Evolutionary conservation across 2,113 vertebrate species (phyloP).

Genomic region (Mohoua ochrocephala): DNA sequence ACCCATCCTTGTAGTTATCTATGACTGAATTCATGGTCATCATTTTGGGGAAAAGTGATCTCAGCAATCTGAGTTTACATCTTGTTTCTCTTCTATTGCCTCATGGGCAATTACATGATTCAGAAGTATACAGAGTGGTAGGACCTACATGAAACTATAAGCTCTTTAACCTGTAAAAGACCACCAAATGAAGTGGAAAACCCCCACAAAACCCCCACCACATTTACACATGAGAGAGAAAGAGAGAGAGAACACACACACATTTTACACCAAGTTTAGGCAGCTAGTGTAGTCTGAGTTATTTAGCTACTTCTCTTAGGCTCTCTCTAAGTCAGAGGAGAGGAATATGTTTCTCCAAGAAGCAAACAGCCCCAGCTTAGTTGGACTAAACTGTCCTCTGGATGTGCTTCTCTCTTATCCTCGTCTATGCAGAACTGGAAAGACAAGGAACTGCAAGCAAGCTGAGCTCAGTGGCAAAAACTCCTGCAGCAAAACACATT

Average conservation of each 20-base stretch:
- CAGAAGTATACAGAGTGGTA: neutral
- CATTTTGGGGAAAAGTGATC: neutral
- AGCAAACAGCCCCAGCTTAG: neutral
- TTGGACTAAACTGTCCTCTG: neutral
- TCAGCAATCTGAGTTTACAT: neutral
- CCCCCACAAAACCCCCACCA: neutral
- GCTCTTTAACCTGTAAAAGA: neutral
- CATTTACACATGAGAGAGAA: rapidly evolving
- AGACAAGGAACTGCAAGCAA: neutral
- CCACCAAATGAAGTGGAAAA: neutral
- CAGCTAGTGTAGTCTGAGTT: neutral
- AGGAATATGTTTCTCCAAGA: neutral
- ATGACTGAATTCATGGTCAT: neutral
- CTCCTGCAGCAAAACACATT: neutral
- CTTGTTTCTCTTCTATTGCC: neutral
- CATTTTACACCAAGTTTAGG: neutral
- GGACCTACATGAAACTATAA: neutral
- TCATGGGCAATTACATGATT: neutral
- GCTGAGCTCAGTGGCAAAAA: neutral
- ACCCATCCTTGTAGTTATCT: neutral
- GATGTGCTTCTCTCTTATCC: neutral
- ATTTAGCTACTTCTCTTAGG: neutral
- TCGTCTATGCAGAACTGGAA: neutral
- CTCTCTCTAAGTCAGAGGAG: neutral
- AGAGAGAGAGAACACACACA: neutral